Evolutionary conservation across 2,113 vertebrate genomes (phyloP).

Genomic region (Numida meleagris): DNA sequence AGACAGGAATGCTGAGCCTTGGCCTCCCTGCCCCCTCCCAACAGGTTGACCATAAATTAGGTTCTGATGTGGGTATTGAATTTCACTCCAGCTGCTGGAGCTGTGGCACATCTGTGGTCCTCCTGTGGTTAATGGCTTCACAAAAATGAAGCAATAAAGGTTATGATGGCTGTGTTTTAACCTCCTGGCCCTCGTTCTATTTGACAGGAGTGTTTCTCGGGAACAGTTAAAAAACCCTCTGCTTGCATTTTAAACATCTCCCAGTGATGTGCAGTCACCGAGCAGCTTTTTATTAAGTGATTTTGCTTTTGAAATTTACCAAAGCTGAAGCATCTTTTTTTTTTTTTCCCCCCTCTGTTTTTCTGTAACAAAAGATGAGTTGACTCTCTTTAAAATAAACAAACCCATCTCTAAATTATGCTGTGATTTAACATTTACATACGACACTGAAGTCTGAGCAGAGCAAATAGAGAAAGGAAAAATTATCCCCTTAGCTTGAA

Average conservation of each 20-base stretch:
- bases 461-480: neutral
- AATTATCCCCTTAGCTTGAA: neutral
- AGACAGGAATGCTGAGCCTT: neutral
- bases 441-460: fast-evolving
- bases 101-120: conserved; percentile 74
- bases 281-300: conserved; percentile 10
- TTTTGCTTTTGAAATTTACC: neutral
- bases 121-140: conserved; percentile 69
- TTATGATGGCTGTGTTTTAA: conserved; percentile 73
- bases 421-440: neutral
- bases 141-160: conserved; percentile 74
- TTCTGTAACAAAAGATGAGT: neutral
- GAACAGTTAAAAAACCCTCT: conserved; percentile 47
- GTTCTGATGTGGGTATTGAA: conserved; percentile 59
- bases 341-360: neutral
- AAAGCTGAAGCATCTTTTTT: neutral
- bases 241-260: conserved; percentile 43
- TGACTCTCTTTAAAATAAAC: neutral
- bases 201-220: neutral
- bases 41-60: conserved; percentile 68
- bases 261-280: neutral
- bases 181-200: conserved; percentile 66
- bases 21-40: neutral
- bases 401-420: neutral
- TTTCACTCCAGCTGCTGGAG: conserved; percentile 64